Evolutionary conservation across 2,113 vertebrate genomes (phyloP), one percentile per base, ranked within the genome.

Genomic region (Sardina pilchardus): DNA sequence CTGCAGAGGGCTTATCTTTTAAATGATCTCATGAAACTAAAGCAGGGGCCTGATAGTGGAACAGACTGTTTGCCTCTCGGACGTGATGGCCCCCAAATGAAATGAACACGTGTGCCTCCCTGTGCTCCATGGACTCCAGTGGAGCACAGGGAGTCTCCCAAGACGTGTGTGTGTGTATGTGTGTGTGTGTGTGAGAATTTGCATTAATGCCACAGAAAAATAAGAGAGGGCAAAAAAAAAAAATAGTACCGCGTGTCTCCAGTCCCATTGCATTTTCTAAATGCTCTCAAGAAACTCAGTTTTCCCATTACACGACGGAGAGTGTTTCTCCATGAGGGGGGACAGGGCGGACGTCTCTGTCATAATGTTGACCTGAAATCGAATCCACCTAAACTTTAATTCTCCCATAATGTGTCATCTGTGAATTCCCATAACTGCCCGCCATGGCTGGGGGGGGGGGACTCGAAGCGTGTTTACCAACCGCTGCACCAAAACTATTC

Each of bases 401-500:
- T 78, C 30, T 14, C 26, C 71, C 71, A 78, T 36, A 78, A 30
- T 78, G 30, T 78, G 5, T 78, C 71, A 14, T 78, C 26, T 78
- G 30, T 78, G 71, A 78, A 78, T 78, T 78, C 30, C 30, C 30
- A 36, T 36, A 78, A 30, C 71, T 36, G 26, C 34, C 12, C 14
- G 14, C 16, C 16, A 78, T 78, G 30, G 30, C 30, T 78, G 30
- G 30, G 14, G 67, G 50, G 59, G 50, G 63, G 30, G 36, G 39
- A 42, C 39, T 34, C 17, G 36, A 34, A 78, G 4, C 10, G 16
- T 14, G 71, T 78, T 36, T 17, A 78, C 71, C 71, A 78, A 78
- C 71, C 71, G 36, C 87, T 84, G 83, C 88, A 84, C 85, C 71
- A 85, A 90, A 92, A 86, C 90, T 88, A 88, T 71, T 36, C 88